Conservation (phyloP, 2,797 vertebrate species). For the Rhynchotus rufescens region DNA sequence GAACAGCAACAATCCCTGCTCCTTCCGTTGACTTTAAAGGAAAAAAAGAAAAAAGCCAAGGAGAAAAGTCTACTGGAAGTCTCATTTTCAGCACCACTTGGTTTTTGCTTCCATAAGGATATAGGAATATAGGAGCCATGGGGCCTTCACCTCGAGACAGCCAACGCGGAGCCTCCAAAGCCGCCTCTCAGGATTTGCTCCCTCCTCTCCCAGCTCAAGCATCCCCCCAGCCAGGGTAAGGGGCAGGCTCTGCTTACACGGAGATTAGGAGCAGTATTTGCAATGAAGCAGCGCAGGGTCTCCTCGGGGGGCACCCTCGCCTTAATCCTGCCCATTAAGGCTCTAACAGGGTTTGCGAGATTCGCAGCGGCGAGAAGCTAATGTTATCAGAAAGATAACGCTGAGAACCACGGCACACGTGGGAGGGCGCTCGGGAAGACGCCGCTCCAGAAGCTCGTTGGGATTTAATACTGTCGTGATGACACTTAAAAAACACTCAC, state of each 20-base stretch:
- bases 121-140: background rate
- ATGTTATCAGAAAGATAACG: background rate
- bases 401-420: background rate
- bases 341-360: background rate
- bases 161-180: background rate
- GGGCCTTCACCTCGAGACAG: background rate
- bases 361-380: background rate
- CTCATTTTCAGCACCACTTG: background rate
- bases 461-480: background rate
- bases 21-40: background rate
- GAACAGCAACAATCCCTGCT: background rate
- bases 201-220: background rate
- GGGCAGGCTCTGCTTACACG: background rate
- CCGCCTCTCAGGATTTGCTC: background rate
- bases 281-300: background rate
- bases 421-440: background rate
- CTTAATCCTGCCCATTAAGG: background rate
- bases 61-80: background rate
- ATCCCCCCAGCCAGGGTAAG: background rate
- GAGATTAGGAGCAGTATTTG: background rate
- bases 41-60: accelerated
- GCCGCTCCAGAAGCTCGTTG: background rate
- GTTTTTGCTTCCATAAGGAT: background rate
- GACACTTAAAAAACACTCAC: background rate
- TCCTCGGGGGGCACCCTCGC: background rate